Evolutionary conservation across 2,888 invertebrate species (phyloP).

Genomic region (Caenorhabditis sulstoni): DNA sequence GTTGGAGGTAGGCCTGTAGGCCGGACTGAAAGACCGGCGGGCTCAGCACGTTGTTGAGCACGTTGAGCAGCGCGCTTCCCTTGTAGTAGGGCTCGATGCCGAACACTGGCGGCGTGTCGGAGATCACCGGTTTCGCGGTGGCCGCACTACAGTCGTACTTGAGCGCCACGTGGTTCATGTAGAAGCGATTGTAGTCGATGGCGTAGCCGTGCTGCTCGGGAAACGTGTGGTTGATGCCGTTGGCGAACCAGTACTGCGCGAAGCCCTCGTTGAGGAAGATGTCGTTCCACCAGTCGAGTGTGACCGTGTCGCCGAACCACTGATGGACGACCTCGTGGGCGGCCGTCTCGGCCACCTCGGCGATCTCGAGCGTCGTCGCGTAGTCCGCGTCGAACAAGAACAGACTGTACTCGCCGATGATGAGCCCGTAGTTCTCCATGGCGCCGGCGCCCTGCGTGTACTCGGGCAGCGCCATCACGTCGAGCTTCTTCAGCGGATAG

Average conservation of each 20-base stretch:
- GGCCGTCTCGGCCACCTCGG: slow-evolving; percentile 52
- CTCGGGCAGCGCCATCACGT: slow-evolving; percentile 61
- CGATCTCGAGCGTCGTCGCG: slow-evolving; percentile 49
- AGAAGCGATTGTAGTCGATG: slow-evolving; percentile 57
- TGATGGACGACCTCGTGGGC: slow-evolving; percentile 70
- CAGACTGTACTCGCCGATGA: slow-evolving; percentile 61
- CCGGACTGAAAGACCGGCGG: slow-evolving; percentile 38
- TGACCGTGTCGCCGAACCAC: slow-evolving; percentile 74
- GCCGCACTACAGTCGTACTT: slow-evolving; percentile 41
- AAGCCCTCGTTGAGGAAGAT: slow-evolving; percentile 74
- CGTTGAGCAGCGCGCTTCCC: slow-evolving; percentile 59
- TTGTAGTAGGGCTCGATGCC: slow-evolving; percentile 56
- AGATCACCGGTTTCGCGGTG: slow-evolving; percentile 52
- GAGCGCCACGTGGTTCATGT: slow-evolving; percentile 54
- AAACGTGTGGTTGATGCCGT: slow-evolving; percentile 54
- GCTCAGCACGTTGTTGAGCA: slow-evolving; percentile 43
- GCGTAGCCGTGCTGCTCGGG: slow-evolving; percentile 60
- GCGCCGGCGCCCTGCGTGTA: slow-evolving; percentile 60
- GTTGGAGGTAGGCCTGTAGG: slow-evolving; percentile 18
- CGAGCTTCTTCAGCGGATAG: slow-evolving; percentile 73
- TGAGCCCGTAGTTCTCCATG: slow-evolving; percentile 69
- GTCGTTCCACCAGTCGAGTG: slow-evolving; percentile 70
- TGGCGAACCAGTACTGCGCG: slow-evolving; percentile 68
- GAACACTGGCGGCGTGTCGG: slow-evolving; percentile 53
- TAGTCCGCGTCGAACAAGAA: slow-evolving; percentile 61